Base-by-base conservation (phyloP, 2,888 invertebrate genomes). In the Exocentrus adspersus region DNA sequence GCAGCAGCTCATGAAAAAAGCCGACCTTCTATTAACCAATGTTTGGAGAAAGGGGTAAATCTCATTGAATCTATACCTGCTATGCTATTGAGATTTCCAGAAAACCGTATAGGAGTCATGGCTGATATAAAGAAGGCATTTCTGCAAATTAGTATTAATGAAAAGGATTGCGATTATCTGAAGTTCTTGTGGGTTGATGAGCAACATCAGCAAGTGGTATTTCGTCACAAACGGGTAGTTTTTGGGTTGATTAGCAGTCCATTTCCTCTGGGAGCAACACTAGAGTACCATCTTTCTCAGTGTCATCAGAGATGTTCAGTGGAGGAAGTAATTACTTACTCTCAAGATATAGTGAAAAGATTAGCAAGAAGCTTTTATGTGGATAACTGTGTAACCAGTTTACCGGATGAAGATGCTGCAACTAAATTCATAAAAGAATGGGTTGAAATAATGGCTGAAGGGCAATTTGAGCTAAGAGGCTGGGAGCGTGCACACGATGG, bases 121-220 rank as follows among this genome's bases (percentile, higher is more conserved):
- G 53, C 73, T 6, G 75, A 76, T 51, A 76, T 78, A n/a, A 45
- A 62, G 12, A 74, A 74, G 45, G 76, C 77, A 2, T 77, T 78
- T 57, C 64, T 74, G 14, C 75, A 75, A 64, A 74, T 78, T n/a
- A 62, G 62, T 21, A 46, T 75, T 0, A 21, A 61, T 3, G 24
- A 21, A 12, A 54, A 24, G 32, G 46, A 30, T 10, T 41, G 56
- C 10, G 24, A 56, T 4, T 56, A 20, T 56, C 14, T 56, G n/a
- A 56, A 14, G 9, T 61, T 57, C 24, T 32, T 57, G n/a, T 65
- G 60, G 59, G 32, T 60, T 42, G 51, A 65, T 28, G 17, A 4
- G 12, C 17, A 50, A 24, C 56, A 41, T 16, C 16, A 58, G 14
- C 32, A 58, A 17, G 19, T 37, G 4, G 16, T 30, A 32, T 61